phyloP scores from a whole-genome alignment of 2,113 vertebrate species.

The Elachura formosa region DNA sequence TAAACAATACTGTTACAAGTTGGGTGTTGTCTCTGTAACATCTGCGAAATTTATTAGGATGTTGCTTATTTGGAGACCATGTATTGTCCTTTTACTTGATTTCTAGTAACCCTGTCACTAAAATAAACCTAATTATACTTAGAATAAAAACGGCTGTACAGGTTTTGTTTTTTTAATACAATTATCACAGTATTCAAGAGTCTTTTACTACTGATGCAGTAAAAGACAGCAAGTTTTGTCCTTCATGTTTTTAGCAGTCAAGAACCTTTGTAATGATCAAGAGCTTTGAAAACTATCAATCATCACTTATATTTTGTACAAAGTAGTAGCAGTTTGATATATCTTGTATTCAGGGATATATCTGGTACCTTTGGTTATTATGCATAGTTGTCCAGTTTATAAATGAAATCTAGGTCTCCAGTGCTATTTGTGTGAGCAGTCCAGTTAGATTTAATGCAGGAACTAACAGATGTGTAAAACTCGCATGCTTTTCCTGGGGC shows the following conservation, averaged over 20 bases:
- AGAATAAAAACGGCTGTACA: not conserved
- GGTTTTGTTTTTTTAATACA: not conserved
- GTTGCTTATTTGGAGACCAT: not conserved
- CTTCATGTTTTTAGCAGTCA: not conserved
- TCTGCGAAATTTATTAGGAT: not conserved
- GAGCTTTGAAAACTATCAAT: not conserved
- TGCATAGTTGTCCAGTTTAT: not conserved
- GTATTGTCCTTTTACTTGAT: not conserved
- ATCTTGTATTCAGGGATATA: not conserved
- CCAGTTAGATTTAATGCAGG: not conserved
- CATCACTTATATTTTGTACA: not conserved
- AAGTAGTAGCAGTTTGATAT: not conserved
- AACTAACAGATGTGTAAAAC: not conserved
- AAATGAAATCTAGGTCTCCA: not conserved
- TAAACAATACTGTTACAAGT: not conserved
- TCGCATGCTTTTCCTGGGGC: not conserved
- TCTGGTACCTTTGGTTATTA: not conserved
- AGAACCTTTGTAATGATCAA: not conserved
- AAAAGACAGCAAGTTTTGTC: not conserved
- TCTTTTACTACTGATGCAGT: not conserved
- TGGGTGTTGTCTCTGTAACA: not conserved
- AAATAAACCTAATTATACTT: not conserved
- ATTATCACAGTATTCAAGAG: not conserved
- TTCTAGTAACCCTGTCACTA: not conserved
- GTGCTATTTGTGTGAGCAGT: not conserved